Base-by-base conservation (phyloP, 2,113 vertebrate species). In the Phrynosoma blainvillii region DNA sequence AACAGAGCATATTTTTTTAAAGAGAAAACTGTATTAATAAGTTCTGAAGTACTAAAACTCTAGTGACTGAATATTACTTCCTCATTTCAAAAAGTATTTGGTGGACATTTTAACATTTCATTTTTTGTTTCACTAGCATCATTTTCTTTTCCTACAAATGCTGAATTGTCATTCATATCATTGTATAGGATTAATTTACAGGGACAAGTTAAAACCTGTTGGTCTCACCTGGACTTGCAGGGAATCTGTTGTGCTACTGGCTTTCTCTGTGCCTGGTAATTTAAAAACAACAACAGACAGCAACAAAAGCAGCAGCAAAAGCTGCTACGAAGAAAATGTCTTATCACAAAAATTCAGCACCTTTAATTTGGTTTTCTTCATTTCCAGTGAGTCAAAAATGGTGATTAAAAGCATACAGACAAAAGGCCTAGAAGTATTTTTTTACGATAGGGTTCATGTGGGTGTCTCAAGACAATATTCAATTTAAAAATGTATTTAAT, bases 301-400 rank as follows among this genome's bases (percentile, higher is more conserved):
- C 68, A 88, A 88, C 81, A 82, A 91, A 83, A 91, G 90, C 88
- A 92, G 87, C 68, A 88, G 87, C 81, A 82, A 91, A 83, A 91
- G 90, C 81, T 84, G 84, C 81, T 87, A 36, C 74, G 73, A 89
- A 30, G 32, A 86, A 91, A 91, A 93, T 84, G 74, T 86, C 68
- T 84, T 85, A 76, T 85, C 87, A 91, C 92, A 79, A 88, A 93
- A 93, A 92, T 89, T 81, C 77, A 85, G 92, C 81, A 91, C 87
- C 92, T 88, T 40, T 75, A 23, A 78, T 70, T 21, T 73, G 14
- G 30, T 2, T 23, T 79, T 91, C 89, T 89, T 81, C 82, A 83
- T 87, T 89, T 78, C 16, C 3, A 77, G 25, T 20, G 20, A 40
- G 52, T 25, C 20, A 65, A 84, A 75, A 84, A 73, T 6, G 1